A percentile compares a stretch with the other conserved stretches of the same genome.
These are phyloP conservation scores for Euzetes globulus DNA, from an alignment of 2,888 invertebrate species.

Conservation along the genomic window DNA sequence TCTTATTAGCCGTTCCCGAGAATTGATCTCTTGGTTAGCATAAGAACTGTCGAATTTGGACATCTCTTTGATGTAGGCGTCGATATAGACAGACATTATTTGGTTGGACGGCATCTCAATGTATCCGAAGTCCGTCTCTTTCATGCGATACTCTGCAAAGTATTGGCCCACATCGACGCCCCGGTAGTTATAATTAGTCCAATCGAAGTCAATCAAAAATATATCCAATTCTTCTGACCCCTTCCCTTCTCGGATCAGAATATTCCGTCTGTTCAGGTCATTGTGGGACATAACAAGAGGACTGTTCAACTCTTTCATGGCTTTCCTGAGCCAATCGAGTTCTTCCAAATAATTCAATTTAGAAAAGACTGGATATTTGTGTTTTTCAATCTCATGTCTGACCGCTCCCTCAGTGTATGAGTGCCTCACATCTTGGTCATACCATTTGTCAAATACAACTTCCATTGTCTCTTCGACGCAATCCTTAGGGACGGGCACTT, in stretches of 20 bases:
- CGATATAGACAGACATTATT: conserved; percentile 20
- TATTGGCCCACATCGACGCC: conserved; percentile 27
- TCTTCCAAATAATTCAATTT: background rate
- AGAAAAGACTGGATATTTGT: background rate
- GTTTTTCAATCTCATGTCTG: background rate
- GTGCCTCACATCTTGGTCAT: background rate
- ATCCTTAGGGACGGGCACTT: conserved; percentile 10
- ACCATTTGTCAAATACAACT: background rate
- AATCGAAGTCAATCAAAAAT: conserved; percentile 30
- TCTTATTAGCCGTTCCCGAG: conserved; percentile 3
- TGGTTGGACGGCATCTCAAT: conserved; percentile 23
- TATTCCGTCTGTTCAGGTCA: conserved; percentile 32
- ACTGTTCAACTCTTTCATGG: background rate
- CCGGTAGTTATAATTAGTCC: background rate
- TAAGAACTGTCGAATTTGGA: background rate
- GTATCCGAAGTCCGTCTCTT: conserved; percentile 18
- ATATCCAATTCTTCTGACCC: background rate
- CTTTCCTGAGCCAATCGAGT: background rate
- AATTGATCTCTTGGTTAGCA: background rate
- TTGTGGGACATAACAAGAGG: conserved; percentile 26
- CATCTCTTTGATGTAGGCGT: conserved; percentile 18
- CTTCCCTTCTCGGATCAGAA: background rate
- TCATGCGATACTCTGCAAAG: background rate
- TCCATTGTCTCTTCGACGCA: background rate
- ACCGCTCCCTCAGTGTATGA: background rate